Evolutionary conservation across 2,888 invertebrate species (phyloP).

Genomic region (Brachylomia viminalis): DNA sequence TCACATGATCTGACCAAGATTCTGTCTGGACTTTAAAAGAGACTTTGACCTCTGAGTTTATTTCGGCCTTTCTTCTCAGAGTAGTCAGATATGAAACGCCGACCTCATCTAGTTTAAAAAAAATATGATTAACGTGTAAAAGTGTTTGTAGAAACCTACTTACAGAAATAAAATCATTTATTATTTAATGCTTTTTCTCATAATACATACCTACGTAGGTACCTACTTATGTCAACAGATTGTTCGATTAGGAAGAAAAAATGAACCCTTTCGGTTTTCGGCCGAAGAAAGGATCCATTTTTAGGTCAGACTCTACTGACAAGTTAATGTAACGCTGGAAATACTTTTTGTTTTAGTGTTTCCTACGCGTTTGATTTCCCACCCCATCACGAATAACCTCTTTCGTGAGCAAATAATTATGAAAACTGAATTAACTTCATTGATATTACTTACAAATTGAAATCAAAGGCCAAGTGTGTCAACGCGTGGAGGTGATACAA

Average conservation of each 20-base stretch:
- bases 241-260: no score
- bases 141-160: no score
- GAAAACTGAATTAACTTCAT: not conserved
- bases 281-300: not conserved
- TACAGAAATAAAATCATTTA: no score
- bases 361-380: not conserved
- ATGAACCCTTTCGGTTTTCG: no score
- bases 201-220: not conserved
- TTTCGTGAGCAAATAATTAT: not conserved
- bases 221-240: not conserved
- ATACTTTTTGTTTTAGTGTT: not conserved
- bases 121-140: no score
- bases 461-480: slow-evolving; percentile 16
- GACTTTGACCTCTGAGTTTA: no score
- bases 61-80: no score
- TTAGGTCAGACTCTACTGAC: not conserved
- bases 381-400: not conserved
- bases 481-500: not conserved
- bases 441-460: slow-evolving; percentile 9
- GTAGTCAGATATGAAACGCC: no score
- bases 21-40: no score
- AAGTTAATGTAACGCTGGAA: not conserved
- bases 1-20: no score
- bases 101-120: no score
- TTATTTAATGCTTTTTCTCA: no score